A percentile compares a stretch with the other conserved stretches of the same genome.
phyloP scores from a whole-genome alignment of 2,797 vertebrate species.

The Sarcophilus harrisii region DNA sequence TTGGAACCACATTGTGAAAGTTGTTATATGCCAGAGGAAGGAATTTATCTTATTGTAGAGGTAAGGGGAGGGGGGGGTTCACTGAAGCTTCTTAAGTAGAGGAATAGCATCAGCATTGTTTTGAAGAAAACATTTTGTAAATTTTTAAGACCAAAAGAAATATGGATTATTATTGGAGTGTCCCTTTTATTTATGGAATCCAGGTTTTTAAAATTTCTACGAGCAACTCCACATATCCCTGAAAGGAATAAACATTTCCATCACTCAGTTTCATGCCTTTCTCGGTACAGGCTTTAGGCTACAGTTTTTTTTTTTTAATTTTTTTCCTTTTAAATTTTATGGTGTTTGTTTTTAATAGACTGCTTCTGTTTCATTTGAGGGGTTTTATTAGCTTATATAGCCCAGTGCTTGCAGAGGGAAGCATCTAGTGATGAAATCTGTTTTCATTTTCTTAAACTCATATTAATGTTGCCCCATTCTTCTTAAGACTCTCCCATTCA shows the following conservation, averaged over 20 bases:
- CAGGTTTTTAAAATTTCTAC: neutral
- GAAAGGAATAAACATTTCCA: fast-evolving
- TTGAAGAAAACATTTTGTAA: neutral
- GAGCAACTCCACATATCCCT: neutral
- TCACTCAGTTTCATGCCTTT: neutral
- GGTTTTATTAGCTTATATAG: neutral
- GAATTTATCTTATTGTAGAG: neutral
- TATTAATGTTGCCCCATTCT: constrained; percentile 44
- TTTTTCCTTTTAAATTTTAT: neutral
- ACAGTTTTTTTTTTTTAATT: neutral
- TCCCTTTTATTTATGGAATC: neutral
- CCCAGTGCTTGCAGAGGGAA: constrained; percentile 13
- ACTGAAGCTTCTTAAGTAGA: neutral
- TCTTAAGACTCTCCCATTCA: constrained; percentile 40
- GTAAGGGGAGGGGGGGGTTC: too few species aligned
- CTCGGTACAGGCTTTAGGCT: neutral
- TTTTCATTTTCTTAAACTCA: constrained; percentile 25
- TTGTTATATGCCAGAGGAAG: neutral
- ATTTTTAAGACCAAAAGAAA: neutral
- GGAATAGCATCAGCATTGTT: neutral
- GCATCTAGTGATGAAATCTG: neutral
- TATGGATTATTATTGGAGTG: neutral
- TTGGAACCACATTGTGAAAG: neutral
- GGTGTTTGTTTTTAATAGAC: neutral
- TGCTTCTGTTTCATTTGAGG: neutral